Percentiles rank a stretch among this genome's conserved stretches.
Conservation (phyloP, 2,888 invertebrate genomes). For the Gordius sp. region DNA sequence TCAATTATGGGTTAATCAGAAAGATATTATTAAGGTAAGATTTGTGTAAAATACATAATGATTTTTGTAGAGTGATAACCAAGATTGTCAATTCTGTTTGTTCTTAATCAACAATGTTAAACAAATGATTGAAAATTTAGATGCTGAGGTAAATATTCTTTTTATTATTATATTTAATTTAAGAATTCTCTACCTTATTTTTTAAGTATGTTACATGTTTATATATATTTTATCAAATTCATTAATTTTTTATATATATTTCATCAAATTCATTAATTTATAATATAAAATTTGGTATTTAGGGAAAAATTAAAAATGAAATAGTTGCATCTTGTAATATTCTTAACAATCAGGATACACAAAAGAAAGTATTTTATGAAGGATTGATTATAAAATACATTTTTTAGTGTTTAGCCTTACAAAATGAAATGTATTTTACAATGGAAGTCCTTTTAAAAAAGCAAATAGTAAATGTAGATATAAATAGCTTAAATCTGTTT, state of each 20-base stretch:
- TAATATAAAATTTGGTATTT: too few relatives aligned
- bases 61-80: background rate
- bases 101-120: background rate
- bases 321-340: background rate
- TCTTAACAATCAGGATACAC: background rate
- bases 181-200: too few relatives aligned
- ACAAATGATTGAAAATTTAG: background rate
- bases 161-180: background rate
- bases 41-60: background rate
- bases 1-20: slow-evolving; percentile 2
- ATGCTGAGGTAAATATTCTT: background rate
- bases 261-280: too few relatives aligned
- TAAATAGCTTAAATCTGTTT: background rate
- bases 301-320: background rate
- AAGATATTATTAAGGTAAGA: background rate
- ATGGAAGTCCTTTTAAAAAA: background rate
- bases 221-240: too few relatives aligned
- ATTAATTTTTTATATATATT: too few relatives aligned
- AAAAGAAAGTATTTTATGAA: background rate
- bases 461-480: background rate
- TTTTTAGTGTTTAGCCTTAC: background rate
- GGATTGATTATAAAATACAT: background rate
- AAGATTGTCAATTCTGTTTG: background rate
- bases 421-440: background rate
- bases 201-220: too few relatives aligned